Conservation (phyloP, 2,797 vertebrate species). For the Hirundo rustica region DNA sequence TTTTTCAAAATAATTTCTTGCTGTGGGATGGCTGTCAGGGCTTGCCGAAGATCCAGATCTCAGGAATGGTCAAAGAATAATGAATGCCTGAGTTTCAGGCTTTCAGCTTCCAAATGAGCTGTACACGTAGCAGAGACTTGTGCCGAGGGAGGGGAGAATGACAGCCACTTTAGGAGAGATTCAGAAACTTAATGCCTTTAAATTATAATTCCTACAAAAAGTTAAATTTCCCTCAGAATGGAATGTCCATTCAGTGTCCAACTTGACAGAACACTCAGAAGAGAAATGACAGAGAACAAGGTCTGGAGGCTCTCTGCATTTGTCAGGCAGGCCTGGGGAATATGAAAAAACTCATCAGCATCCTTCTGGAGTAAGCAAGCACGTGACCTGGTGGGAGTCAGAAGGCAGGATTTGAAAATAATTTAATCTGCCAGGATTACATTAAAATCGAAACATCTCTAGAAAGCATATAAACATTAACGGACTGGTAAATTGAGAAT, state of each 20-base stretch:
- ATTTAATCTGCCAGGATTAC: slow-evolving; percentile 12
- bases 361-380: background rate
- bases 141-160: background rate
- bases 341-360: background rate
- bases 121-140: accelerated
- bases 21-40: background rate
- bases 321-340: background rate
- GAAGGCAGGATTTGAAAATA: background rate
- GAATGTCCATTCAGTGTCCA: background rate
- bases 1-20: background rate
- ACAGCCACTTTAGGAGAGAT: background rate
- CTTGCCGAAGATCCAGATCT: background rate
- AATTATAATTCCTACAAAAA: background rate
- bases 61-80: background rate
- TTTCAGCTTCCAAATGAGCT: background rate
- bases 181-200: background rate
- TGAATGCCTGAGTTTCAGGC: background rate
- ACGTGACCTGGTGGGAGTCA: background rate
- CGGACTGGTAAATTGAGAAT: background rate
- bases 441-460: background rate
- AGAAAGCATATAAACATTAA: background rate
- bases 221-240: background rate
- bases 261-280: background rate
- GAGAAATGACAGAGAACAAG: background rate
- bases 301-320: background rate